These are phyloP conservation scores for Ornithoptera alexandrae DNA, from an alignment of 2,888 invertebrate species.

Conservation along the genomic window DNA sequence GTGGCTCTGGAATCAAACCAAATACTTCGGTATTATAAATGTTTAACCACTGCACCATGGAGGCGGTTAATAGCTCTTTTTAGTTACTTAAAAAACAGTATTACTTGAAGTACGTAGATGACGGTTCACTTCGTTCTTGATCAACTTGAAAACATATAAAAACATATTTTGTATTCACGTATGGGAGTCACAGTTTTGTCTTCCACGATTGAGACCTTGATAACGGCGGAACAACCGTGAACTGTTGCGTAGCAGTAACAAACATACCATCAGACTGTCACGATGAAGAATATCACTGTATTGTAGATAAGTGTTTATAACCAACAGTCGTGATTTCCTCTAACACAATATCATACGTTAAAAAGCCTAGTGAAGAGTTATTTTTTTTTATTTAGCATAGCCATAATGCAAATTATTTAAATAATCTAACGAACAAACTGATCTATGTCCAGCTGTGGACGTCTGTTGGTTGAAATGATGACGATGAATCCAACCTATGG, in stretches of 20 bases:
- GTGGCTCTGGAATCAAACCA: too few species aligned
- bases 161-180: neutral
- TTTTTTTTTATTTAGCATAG: neutral
- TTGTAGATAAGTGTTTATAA: neutral
- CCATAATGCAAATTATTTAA: neutral
- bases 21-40: too few species aligned
- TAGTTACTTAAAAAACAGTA: too few species aligned
- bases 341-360: conserved; percentile 19
- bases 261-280: neutral
- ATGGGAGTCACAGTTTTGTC: neutral
- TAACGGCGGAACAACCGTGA: neutral
- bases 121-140: neutral
- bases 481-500: too few species aligned
- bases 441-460: too few species aligned
- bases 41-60: too few species aligned
- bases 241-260: conserved; percentile 9
- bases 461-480: too few species aligned
- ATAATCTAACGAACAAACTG: neutral
- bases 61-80: too few species aligned
- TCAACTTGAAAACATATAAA: neutral
- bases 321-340: conserved; percentile 12
- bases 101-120: neutral
- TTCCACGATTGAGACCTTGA: neutral
- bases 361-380: neutral
- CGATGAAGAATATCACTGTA: neutral